These are phyloP conservation scores for Aphrocallistes beatrix DNA, from an alignment of 37 sponge, comb jelly and placozoan species.

Conservation along the genomic window DNA sequence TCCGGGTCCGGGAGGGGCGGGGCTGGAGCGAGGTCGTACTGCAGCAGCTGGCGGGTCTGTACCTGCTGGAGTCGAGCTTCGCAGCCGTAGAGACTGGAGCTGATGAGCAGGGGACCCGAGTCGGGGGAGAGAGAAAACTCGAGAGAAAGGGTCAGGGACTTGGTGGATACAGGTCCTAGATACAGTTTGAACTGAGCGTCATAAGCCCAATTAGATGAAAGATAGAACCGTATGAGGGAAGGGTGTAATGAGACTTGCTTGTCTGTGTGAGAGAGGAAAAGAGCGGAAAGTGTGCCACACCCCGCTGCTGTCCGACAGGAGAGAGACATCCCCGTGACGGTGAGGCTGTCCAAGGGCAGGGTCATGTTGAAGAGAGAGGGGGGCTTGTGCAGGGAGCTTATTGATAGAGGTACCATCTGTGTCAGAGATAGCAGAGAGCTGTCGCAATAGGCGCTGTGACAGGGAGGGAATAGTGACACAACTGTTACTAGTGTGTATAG, in stretches of 20 bases:
- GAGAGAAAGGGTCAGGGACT: neutral
- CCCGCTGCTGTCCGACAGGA: neutral
- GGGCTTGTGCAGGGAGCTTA: neutral
- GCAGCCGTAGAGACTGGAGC: constrained; percentile 11
- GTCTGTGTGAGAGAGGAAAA: neutral
- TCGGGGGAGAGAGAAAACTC: neutral
- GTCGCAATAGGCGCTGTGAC: neutral
- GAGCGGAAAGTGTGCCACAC: neutral
- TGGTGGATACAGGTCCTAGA: neutral
- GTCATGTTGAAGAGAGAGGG: constrained; percentile 11
- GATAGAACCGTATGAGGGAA: neutral
- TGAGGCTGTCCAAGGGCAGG: neutral
- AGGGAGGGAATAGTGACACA: neutral
- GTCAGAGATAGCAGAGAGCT: neutral
- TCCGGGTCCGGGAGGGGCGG: neutral
- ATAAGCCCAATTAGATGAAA: neutral
- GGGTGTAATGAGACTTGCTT: neutral
- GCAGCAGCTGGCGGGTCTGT: neutral
- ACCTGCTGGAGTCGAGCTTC: neutral
- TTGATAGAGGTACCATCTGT: neutral
- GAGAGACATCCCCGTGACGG: neutral
- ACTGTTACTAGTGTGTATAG: too few species aligned
- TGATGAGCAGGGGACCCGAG: neutral
- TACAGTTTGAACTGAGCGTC: neutral
- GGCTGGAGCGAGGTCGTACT: constrained; percentile 5